These are phyloP conservation scores for Zeus faber DNA, from an alignment of 2,113 vertebrate species.

Conservation along the genomic window DNA sequence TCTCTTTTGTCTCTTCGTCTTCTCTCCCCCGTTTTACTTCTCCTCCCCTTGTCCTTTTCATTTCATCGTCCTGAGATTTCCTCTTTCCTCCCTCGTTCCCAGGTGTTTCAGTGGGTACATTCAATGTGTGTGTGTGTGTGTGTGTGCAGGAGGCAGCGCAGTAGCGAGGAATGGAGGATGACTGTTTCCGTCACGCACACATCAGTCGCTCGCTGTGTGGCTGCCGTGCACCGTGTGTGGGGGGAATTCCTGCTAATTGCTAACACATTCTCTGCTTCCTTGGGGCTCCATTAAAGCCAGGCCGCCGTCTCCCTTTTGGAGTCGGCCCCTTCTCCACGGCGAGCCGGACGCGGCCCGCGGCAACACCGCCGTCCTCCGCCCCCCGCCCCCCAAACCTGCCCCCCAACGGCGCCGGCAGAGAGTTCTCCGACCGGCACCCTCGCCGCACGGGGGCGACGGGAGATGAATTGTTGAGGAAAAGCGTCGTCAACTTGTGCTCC, in stretches of 20 bases:
- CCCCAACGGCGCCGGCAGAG: too few relatives aligned
- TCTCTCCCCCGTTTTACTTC: background rate
- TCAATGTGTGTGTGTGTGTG: background rate
- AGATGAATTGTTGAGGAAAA: too few relatives aligned
- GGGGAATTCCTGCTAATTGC: constrained; percentile 68
- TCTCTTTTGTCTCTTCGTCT: background rate
- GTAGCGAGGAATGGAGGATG: constrained; percentile 22
- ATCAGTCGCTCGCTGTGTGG: constrained; percentile 17
- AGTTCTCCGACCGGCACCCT: too few relatives aligned
- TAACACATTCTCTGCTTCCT: constrained; percentile 60
- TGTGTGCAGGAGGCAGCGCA: background rate
- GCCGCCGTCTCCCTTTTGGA: constrained; percentile 49
- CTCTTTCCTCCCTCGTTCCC: too few relatives aligned
- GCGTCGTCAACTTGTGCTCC: too few relatives aligned
- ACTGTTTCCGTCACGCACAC: constrained; percentile 13
- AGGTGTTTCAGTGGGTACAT: constrained; percentile 35
- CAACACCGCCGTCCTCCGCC: constrained; percentile 25
- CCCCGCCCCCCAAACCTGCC: constrained; percentile 2
- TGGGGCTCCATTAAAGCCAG: constrained; percentile 58
- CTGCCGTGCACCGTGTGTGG: constrained; percentile 38
- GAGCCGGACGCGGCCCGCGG: constrained; percentile 3
- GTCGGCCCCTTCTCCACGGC: constrained; percentile 12
- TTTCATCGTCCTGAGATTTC: constrained; percentile 22
- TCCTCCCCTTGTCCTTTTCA: background rate
- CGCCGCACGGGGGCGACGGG: too few relatives aligned